A percentile compares a stretch with the other conserved stretches of the same genome.
These are phyloP conservation scores for Otolemur garnettii DNA, from an alignment of 2,113 vertebrate genomes.

Conservation along the genomic window DNA sequence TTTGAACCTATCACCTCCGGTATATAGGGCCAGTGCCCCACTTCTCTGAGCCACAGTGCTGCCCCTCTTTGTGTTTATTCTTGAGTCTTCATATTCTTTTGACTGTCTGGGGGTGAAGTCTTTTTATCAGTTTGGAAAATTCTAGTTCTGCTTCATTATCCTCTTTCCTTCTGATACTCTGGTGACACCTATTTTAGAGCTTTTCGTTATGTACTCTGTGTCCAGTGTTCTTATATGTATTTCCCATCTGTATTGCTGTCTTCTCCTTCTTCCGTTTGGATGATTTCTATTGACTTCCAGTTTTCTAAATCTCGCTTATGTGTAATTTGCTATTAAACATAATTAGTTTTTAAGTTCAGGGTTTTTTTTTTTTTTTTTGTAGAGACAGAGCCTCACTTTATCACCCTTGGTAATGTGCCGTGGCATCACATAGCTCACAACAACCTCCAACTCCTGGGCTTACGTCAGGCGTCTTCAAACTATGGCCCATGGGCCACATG, in stretches of 20 bases:
- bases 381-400: too few relatives aligned
- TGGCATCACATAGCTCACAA: too few relatives aligned
- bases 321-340: constrained; percentile 19
- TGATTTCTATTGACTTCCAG: constrained; percentile 16
- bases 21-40: too few relatives aligned
- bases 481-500: too few relatives aligned
- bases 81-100: constrained; percentile 34
- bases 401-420: too few relatives aligned
- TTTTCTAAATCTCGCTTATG: not conserved
- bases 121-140: not conserved
- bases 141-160: not conserved
- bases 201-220: constrained; percentile 1
- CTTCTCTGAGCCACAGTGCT: too few relatives aligned
- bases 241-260: not conserved
- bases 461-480: too few relatives aligned
- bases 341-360: too few relatives aligned
- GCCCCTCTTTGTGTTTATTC: not conserved
- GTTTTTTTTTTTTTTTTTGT: too few relatives aligned
- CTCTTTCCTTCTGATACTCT: not conserved
- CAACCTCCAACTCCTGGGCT: too few relatives aligned
- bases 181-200: not conserved
- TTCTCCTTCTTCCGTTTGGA: not conserved
- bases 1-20: too few relatives aligned
- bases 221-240: not conserved
- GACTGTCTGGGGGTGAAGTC: not conserved